phyloP scores from a whole-genome alignment of 2,113 vertebrate genomes.

The Entosphenus tridentatus region DNA sequence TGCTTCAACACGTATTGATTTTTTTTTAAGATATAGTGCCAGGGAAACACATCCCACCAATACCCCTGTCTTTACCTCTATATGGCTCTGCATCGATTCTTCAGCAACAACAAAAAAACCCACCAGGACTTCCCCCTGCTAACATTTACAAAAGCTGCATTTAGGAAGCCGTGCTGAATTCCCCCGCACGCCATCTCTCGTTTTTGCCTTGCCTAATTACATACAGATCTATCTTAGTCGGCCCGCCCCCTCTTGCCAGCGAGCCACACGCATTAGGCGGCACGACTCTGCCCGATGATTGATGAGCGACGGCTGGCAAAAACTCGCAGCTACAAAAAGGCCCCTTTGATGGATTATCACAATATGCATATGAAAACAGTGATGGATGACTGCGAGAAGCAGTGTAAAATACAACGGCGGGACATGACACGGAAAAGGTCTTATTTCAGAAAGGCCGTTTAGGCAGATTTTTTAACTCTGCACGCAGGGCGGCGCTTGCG shows the following conservation, averaged over 20 bases:
- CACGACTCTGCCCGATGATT: slow-evolving; percentile 2
- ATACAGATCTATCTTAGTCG: slow-evolving; percentile 5
- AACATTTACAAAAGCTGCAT: not conserved
- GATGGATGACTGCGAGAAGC: slow-evolving; percentile 4
- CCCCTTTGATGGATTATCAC: slow-evolving; percentile 5
- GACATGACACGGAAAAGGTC: not conserved
- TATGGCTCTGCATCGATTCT: too few species aligned
- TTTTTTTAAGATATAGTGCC: too few species aligned
- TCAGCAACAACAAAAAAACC: too few species aligned
- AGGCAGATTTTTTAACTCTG: too few species aligned
- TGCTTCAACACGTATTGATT: too few species aligned
- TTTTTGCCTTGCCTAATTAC: slow-evolving; percentile 1
- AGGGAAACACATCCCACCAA: too few species aligned
- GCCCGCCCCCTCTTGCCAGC: not conserved
- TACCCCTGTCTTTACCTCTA: too few species aligned
- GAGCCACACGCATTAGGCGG: slow-evolving; percentile 1
- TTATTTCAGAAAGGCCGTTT: not conserved
- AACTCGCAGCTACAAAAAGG: slow-evolving; percentile 4
- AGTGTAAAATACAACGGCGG: slow-evolving; percentile 3
- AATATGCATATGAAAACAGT: slow-evolving; percentile 7
- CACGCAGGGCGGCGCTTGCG: too few species aligned
- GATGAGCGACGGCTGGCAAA: slow-evolving; percentile 5
- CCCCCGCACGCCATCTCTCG: not conserved
- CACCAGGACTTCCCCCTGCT: too few species aligned
- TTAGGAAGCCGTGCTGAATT: slow-evolving; percentile 3